Base-by-base conservation (phyloP, 1,140 invertebrate species). In the Glomeris maerens region DNA sequence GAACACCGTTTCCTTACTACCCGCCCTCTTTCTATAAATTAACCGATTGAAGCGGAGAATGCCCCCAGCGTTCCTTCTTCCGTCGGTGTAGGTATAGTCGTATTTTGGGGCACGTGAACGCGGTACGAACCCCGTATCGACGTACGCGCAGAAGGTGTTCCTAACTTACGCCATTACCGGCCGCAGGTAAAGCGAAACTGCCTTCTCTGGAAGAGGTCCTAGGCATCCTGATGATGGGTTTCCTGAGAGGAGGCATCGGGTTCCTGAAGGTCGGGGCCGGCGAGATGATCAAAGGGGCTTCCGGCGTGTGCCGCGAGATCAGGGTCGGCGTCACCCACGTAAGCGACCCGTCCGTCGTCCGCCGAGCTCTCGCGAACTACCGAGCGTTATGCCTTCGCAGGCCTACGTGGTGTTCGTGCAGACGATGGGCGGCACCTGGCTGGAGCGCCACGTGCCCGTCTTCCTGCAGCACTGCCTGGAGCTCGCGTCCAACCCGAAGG, bases 271-370 rank as follows among this genome's bases (percentile, higher is more conserved):
- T 87, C 14, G 59, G 67, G 36, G 85, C 85, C 42, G 84, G 84
- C 3, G 92, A 96, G 69, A 95, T 95, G 60, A 95, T 95, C 54
- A 96, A 96, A 71, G 92, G 92, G 2, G 85, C 80, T 56, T 86
- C 85, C 0, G 79, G 83, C 10, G 84, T 95, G 0, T 93, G 91
- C 65, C 72, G 90, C 55, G 95, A 98, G 75, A 87, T 97, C 42
- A 73, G 95, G 61, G 90, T 98, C 54, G 94, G 94, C 45, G 85
- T 92, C 0, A 91, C 88, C 26, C 83, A 92, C 71, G 84, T 85
- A 71, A 78, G 81, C 75, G 62, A n/a, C n/a, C n/a, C n/a, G n/a
- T n/a, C n/a, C n/a, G n/a, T n/a, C n/a, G n/a, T n/a, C n/a, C n/a
- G n/a, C n/a, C n/a, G n/a, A n/a, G n/a, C n/a, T n/a, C n/a, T n/a